Conservation (phyloP, 2,888 invertebrate species). For the Drosophila aldrichi region DNA sequence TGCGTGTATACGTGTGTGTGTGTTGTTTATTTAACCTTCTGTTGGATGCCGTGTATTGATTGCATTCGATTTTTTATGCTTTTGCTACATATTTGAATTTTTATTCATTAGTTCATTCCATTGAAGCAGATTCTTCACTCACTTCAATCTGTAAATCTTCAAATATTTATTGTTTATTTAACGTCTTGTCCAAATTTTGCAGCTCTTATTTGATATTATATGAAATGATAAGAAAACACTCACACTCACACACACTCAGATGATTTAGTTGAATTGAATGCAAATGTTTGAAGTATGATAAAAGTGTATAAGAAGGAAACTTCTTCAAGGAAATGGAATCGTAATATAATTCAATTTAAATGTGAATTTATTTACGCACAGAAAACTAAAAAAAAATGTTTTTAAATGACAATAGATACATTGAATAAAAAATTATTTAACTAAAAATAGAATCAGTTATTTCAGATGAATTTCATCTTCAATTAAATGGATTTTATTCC, state of each 20-base stretch:
- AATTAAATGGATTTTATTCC: not conserved
- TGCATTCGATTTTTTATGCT: conserved; percentile 57
- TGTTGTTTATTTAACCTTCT: conserved; percentile 50
- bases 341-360: not conserved
- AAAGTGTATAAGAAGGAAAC: not conserved
- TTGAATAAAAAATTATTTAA: not conserved
- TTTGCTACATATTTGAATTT: conserved; percentile 48
- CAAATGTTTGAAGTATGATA: not conserved
- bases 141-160: conserved; percentile 16
- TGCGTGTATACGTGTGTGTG: conserved; percentile 5
- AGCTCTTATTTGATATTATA: conserved; percentile 26
- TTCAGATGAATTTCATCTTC: not conserved
- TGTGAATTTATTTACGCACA: not conserved
- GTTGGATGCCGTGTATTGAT: conserved; percentile 53
- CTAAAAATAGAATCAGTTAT: not conserved
- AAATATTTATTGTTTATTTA: conserved; percentile 29
- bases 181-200: conserved; percentile 15
- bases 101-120: conserved; percentile 62
- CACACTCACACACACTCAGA: not conserved
- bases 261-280: not conserved
- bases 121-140: conserved; percentile 38
- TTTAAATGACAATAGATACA: not conserved
- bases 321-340: too few relatives aligned
- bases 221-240: conserved; percentile 12
- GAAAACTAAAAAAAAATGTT: too few relatives aligned